These are phyloP conservation scores for Tolypeutes matacus DNA, from an alignment of 2,797 vertebrate species.

Conservation along the genomic window DNA sequence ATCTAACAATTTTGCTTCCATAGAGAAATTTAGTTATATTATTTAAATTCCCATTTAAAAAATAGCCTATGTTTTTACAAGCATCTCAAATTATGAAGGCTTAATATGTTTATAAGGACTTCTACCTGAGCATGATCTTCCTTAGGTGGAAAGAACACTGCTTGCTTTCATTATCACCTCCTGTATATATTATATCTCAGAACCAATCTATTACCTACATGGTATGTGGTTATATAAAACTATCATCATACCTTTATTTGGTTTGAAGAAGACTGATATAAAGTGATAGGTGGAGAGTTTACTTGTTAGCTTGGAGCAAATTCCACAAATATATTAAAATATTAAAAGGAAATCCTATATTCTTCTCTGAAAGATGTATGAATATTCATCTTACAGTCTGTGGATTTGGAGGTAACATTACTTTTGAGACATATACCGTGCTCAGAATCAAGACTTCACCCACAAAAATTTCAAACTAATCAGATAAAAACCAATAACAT, in stretches of 20 bases:
- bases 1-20: conserved; percentile 28
- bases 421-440: background rate
- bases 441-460: background rate
- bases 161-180: background rate
- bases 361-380: background rate
- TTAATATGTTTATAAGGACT: background rate
- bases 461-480: background rate
- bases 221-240: conserved; percentile 9
- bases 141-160: background rate
- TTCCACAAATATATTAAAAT: background rate
- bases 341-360: background rate
- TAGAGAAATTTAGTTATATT: background rate
- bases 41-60: conserved; percentile 17
- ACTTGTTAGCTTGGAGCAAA: background rate
- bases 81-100: background rate
- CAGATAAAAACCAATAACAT: background rate
- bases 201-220: background rate
- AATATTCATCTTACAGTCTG: background rate
- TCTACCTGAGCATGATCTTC: background rate
- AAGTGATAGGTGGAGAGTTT: background rate
- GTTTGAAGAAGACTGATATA: background rate
- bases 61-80: background rate
- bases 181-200: background rate
- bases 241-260: background rate
- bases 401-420: background rate